phyloP scores from a whole-genome alignment of 2,797 vertebrate genomes.

The Enteromius afrohamiltoni region DNA sequence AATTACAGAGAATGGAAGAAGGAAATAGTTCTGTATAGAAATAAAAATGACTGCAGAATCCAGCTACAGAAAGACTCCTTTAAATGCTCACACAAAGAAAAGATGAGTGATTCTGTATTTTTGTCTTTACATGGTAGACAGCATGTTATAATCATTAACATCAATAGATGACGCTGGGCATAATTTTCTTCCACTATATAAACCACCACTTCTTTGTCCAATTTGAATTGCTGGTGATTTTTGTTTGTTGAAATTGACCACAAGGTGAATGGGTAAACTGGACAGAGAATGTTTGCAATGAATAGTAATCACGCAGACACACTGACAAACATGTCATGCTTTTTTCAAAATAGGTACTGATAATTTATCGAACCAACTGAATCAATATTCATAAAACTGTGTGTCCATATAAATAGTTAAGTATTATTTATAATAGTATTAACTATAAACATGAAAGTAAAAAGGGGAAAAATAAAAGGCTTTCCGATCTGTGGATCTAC shows the following conservation, averaged over 20 bases:
- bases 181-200: neutral
- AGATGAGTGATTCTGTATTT: slow-evolving; percentile 33
- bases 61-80: slow-evolving; percentile 23
- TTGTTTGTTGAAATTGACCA: slow-evolving; percentile 11
- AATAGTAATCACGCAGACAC: neutral
- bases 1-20: slow-evolving; percentile 68
- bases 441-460: neutral
- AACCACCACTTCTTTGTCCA: neutral
- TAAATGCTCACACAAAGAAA: slow-evolving; percentile 56
- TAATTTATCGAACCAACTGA: neutral
- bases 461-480: neutral
- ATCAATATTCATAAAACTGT: neutral
- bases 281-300: neutral
- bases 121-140: neutral
- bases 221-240: slow-evolving; percentile 23
- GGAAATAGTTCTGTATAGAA: slow-evolving; percentile 61
- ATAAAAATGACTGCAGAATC: slow-evolving; percentile 56
- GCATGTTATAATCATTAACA: slow-evolving; percentile 4
- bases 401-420: neutral
- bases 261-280: slow-evolving; percentile 3
- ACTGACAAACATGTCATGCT: neutral
- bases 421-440: neutral
- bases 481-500: neutral
- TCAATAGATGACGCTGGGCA: slow-evolving; percentile 9
- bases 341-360: neutral